phyloP scores from a whole-genome alignment of 1,140 invertebrate species.

The Arion vulgaris region DNA sequence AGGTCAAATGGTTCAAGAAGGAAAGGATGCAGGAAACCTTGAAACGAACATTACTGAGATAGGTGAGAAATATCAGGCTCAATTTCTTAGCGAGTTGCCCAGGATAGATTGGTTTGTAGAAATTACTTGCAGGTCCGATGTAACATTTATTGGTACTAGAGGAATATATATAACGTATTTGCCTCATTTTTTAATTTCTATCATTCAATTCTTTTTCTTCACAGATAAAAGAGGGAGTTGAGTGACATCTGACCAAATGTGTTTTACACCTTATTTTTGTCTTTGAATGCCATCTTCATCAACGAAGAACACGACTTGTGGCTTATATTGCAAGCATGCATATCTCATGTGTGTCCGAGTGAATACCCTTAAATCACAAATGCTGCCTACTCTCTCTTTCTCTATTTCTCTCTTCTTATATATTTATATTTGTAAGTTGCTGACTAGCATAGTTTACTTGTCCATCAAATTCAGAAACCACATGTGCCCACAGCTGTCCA shows the following conservation, averaged over 20 bases:
- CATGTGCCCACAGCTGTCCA: neutral
- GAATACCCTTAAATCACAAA: neutral
- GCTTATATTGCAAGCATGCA: neutral
- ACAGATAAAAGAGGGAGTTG: neutral
- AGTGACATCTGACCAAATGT: neutral
- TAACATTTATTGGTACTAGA: no score
- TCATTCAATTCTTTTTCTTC: neutral
- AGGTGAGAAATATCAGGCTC: no score
- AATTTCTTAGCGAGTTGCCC: no score
- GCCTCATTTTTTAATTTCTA: no score
- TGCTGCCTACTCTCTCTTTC: neutral
- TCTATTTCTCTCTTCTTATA: no score
- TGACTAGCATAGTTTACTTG: no score
- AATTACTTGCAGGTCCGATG: no score
- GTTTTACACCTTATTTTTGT: neutral
- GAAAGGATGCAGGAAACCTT: no score
- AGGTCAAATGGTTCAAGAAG: no score
- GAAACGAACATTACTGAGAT: no score
- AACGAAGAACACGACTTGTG: neutral
- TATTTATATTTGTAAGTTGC: neutral
- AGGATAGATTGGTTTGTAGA: no score
- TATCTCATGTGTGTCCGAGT: neutral
- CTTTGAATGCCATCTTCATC: neutral
- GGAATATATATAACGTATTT: no score
- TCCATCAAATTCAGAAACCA: neutral